phyloP scores from a whole-genome alignment of 1,140 invertebrate genomes.

The Copidosoma floridanum region DNA sequence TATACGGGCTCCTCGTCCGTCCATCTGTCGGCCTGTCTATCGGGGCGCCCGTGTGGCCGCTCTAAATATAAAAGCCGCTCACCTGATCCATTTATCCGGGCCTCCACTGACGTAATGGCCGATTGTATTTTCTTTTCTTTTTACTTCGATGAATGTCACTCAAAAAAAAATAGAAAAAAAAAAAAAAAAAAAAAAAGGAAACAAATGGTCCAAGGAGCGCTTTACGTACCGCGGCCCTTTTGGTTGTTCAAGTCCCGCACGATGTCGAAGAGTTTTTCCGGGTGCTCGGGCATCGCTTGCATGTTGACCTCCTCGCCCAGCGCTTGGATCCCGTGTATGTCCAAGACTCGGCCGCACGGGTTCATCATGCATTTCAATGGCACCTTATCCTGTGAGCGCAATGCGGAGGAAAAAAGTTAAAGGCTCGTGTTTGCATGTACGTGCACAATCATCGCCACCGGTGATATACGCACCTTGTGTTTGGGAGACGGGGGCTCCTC shows the following conservation, averaged over 20 bases:
- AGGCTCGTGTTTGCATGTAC: too few species aligned
- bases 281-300: constrained; percentile 52
- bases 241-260: constrained; percentile 76
- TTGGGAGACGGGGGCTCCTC: constrained; percentile 42
- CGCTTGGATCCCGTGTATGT: constrained; percentile 64
- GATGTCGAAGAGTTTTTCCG: constrained; percentile 65
- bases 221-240: constrained; percentile 68
- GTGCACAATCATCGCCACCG: too few species aligned
- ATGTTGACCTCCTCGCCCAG: constrained; percentile 71
- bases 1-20: too few species aligned
- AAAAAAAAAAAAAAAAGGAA: too few species aligned
- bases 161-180: too few species aligned
- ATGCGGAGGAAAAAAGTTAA: too few species aligned
- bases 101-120: constrained; percentile 19
- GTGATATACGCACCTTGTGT: constrained; percentile 42
- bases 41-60: background rate
- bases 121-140: background rate
- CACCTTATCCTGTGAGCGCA: constrained; percentile 58
- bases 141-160: too few species aligned
- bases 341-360: constrained; percentile 72
- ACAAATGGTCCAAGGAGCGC: too few species aligned
- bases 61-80: constrained; percentile 19
- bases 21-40: background rate
- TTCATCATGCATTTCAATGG: constrained; percentile 77
- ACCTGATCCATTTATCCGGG: constrained; percentile 26